Base-by-base conservation (phyloP, 2,888 invertebrate species). In the Lithosia quadra region DNA sequence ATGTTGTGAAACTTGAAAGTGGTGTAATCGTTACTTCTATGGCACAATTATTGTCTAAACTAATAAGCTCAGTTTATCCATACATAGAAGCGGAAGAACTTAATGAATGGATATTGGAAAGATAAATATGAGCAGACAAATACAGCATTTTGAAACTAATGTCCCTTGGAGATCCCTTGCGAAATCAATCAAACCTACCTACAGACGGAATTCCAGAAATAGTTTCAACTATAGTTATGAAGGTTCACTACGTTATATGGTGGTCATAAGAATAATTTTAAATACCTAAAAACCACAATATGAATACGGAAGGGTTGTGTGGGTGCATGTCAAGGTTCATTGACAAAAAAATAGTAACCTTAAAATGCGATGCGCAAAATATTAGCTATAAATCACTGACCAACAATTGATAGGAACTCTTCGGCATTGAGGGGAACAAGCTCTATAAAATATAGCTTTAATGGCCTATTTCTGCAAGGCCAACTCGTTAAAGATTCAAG, bases 31-130 rank as follows among this genome's bases (percentile, higher is more conserved):
- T 57, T 64, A 18, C 34, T 34, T 64, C 22, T 57, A 39, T 64
- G 22, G 57, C 57, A 28, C 63, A 34, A n/a, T 49, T n/a, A 34
- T 34, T 36, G 36, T 34, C 11, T 39, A 24, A 64, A 64, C 28
- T 39, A 64, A 36, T 64, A 36, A 63, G 8, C 28, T n/a, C 15
- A 15, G 15, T 60, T 15, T 8, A 8, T 36, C 36, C 22, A 9
- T 36, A 36, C 9, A 28, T 15, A 8, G 36, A 9, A 5, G 11
- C 9, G 18, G 34, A 22, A 13, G 36, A 22, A 60, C 36, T 22
- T 36, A n/a, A 36, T 59, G 36, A 59, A 59, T 59, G 8, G 11
- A 36, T 22, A 34, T 15, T 43, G 43, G 0, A 43, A 43, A 43
- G 5, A 43, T 18, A 39, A 36, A 15, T 13, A 39, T 28, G 28